Percentiles rank a stretch among this genome's conserved stretches.
phyloP scores from a whole-genome alignment of 2,797 vertebrate genomes.

The Acanthornis magna region DNA sequence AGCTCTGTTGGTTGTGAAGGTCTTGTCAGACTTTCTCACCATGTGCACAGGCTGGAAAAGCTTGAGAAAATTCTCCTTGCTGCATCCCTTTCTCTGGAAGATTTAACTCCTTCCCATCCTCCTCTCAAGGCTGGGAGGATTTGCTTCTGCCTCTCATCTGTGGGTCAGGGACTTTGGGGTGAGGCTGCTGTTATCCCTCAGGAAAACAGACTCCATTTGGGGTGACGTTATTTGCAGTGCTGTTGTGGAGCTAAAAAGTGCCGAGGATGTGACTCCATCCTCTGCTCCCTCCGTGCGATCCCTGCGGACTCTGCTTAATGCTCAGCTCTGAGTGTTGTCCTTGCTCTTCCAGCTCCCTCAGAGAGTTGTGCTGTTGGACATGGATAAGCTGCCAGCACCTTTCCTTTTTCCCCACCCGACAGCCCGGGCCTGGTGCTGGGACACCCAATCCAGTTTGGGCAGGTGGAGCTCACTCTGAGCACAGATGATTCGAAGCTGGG shows the following conservation, averaged over 20 bases:
- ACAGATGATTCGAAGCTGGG: too few species aligned
- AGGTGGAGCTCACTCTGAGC: neutral
- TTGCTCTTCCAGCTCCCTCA: neutral
- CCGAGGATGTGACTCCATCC: neutral
- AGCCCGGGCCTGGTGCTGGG: neutral
- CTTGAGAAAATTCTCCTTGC: slow-evolving; percentile 54
- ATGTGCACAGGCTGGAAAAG: neutral
- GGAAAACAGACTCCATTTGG: neutral
- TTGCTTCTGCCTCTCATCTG: neutral
- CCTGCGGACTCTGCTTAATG: neutral
- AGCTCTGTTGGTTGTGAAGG: neutral
- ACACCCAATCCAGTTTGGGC: accelerated
- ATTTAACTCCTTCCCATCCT: slow-evolving; percentile 16
- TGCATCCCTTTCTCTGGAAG: neutral
- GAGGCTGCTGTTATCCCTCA: neutral
- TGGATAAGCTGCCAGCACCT: neutral
- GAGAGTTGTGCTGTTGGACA: neutral
- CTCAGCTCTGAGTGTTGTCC: neutral
- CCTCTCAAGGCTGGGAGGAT: neutral
- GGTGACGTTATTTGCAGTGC: neutral
- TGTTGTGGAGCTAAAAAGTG: neutral
- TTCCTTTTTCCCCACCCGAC: neutral
- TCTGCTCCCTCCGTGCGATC: neutral
- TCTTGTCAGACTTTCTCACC: slow-evolving; percentile 50
- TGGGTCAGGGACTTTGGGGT: neutral